Base-by-base conservation (phyloP, 2,888 invertebrate genomes). In the Leptinotarsa tumamoca region DNA sequence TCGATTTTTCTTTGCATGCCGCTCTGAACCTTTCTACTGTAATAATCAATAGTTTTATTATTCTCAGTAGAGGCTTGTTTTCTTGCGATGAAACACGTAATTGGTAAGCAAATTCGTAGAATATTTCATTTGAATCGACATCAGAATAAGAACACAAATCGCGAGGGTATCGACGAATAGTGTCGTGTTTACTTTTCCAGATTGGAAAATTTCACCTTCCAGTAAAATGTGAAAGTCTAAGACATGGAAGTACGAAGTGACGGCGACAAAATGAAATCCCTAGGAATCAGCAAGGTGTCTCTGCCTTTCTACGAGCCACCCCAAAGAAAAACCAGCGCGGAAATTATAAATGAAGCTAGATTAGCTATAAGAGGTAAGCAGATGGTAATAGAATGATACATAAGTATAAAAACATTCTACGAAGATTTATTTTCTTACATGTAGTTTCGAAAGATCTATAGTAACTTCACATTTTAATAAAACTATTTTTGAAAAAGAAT, bases 331-430 rank as follows among this genome's bases (percentile, higher is more conserved):
- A 95, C 95, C 3, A 95, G 95, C 56, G 94, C 95, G 0, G 94
- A 95, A 87, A 94, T 95, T 83, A 94, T 95, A 83, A 94, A 92
- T 85, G 95, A 95, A 88, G 95, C 95, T 0, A 90, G 94, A 81
- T 91, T 92, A 13, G 92, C 93, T 68, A 88, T 89, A 67, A 83
- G 85, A 85, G 88, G 89, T 88, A 82, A 74, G 75, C 73, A 18
- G 14, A 52, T 67, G n/a, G 14, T 66, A 27, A 10, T 66, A 10
- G 7, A 33, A 2, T 33, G 7, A 33, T 33, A 33, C 1, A 7
- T 33, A 33, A 5, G 4, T 33, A 33, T 33, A 33, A 33, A 33
- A 33, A 7, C 7, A 33, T 7, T 27, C 27, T 27, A 27, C 27
- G 5, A 5, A 27, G 5, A 27, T 27, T 27, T 33, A 33, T 33